Evolutionary conservation across 2,888 invertebrate genomes (phyloP).

Genomic region (Apoderus coryli): DNA sequence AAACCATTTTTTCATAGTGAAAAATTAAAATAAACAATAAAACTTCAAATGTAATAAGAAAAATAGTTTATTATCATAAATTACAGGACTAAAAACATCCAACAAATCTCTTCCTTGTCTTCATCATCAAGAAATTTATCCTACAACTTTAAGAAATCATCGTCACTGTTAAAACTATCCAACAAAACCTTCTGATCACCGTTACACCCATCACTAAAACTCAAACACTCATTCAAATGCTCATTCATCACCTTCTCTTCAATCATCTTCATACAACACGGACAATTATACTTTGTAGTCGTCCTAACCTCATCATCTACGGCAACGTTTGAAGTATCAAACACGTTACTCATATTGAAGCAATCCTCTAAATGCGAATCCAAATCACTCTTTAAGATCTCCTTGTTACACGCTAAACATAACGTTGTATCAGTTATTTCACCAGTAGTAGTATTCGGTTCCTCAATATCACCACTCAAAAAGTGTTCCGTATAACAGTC

Average conservation of each 20-base stretch:
- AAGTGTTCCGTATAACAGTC: conserved; percentile 36
- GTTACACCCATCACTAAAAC: conserved; percentile 14
- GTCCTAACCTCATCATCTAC: conserved; percentile 19
- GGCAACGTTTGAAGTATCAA: conserved; percentile 24
- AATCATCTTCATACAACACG: conserved; percentile 42
- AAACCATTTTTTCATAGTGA: no score
- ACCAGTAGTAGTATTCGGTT: conserved; percentile 9
- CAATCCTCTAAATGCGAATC: conserved; percentile 32
- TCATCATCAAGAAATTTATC: no score
- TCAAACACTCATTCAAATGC: conserved; percentile 41
- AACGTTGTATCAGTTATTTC: conserved; percentile 17
- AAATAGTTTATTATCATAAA: no score
- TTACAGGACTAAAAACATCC: no score
- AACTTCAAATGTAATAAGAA: no score
- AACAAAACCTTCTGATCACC: no score
- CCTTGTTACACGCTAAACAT: conserved; percentile 33
- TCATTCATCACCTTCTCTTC: conserved; percentile 39
- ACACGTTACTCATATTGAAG: conserved; percentile 31
- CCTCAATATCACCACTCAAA: conserved; percentile 30
- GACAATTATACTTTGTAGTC: conserved; percentile 37
- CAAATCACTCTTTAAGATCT: conserved; percentile 25
- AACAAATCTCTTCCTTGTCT: no score
- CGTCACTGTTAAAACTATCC: no score
- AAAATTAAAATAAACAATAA: no score
- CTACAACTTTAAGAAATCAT: no score